Evolutionary conservation across 1,140 invertebrate species (phyloP).

Genomic region (Dendrolimus kikuchii): DNA sequence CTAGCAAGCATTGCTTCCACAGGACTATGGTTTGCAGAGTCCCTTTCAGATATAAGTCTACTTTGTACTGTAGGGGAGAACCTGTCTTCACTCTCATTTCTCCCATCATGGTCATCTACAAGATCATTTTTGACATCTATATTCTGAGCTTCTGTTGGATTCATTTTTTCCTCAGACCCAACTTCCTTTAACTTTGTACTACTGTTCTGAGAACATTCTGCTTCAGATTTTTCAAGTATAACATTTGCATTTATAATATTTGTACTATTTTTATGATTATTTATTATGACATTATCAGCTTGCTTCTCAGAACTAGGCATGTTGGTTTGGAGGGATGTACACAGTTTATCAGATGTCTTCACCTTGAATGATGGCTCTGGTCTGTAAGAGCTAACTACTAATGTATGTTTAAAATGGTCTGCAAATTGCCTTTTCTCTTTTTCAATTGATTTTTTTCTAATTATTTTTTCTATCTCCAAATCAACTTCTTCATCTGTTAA

Average conservation of each 20-base stretch:
- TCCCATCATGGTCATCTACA: slow-evolving; percentile 41
- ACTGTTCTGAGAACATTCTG: slow-evolving; percentile 25
- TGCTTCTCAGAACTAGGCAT: slow-evolving; percentile 26
- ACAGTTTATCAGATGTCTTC: slow-evolving; percentile 31
- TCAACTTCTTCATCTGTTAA: slow-evolving; percentile 76
- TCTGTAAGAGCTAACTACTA: slow-evolving; percentile 14
- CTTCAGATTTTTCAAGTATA: slow-evolving; percentile 22
- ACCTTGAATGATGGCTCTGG: slow-evolving; percentile 33
- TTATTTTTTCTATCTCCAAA: slow-evolving; percentile 74
- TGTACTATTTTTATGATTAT: slow-evolving; percentile 16
- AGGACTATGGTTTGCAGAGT: slow-evolving; percentile 80
- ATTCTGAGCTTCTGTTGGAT: slow-evolving; percentile 33
- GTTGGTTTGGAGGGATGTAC: slow-evolving; percentile 35
- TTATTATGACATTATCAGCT: background rate
- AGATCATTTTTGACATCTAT: slow-evolving; percentile 34
- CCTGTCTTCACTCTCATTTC: slow-evolving; percentile 40
- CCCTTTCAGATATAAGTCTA: slow-evolving; percentile 72
- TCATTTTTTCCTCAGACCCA: slow-evolving; percentile 28
- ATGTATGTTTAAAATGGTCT: slow-evolving; percentile 22
- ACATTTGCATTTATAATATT: slow-evolving; percentile 23
- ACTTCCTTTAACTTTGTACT: slow-evolving; percentile 31
- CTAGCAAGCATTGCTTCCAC: slow-evolving; percentile 76
- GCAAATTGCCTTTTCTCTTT: slow-evolving; percentile 55
- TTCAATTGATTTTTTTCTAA: slow-evolving; percentile 57
- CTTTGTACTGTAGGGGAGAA: slow-evolving; percentile 54